Percentiles rank a stretch among this genome's conserved stretches.
These are phyloP conservation scores for Nothobranchius kuhntae DNA, from an alignment of 2,113 vertebrate genomes.

Conservation along the genomic window DNA sequence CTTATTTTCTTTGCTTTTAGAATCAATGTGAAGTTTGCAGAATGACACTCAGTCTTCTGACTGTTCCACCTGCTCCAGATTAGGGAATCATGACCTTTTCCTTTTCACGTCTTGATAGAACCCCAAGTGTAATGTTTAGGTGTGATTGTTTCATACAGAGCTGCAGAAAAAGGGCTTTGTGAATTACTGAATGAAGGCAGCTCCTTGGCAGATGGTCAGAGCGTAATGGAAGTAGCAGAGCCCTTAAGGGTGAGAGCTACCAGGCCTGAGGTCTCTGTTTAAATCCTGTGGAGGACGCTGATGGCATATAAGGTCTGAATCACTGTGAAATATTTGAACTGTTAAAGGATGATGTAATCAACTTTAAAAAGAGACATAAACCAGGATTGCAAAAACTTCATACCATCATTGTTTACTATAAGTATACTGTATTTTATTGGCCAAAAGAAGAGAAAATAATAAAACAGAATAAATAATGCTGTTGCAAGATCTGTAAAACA, in stretches of 20 bases:
- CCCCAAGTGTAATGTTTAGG: slow-evolving; percentile 58
- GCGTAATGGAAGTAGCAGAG: slow-evolving; percentile 35
- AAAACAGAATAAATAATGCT: neutral
- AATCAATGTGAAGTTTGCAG: slow-evolving; percentile 34
- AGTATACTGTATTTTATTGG: too few relatives aligned
- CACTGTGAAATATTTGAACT: slow-evolving; percentile 12
- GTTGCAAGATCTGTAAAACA: too few relatives aligned
- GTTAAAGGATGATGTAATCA: neutral
- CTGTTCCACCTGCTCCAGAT: slow-evolving; percentile 45
- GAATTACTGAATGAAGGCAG: slow-evolving; percentile 27
- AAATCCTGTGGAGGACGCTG: slow-evolving; percentile 32
- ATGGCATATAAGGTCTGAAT: slow-evolving; percentile 21
- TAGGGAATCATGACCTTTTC: slow-evolving; percentile 47
- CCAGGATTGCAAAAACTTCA: neutral
- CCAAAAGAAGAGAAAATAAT: neutral
- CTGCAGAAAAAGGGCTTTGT: slow-evolving; percentile 27
- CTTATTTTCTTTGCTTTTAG: slow-evolving; percentile 26
- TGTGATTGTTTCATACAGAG: slow-evolving; percentile 50
- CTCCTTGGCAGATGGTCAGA: slow-evolving; percentile 51
- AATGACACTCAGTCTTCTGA: slow-evolving; percentile 31
- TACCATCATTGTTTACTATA: neutral
- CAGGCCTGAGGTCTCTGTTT: slow-evolving; percentile 13
- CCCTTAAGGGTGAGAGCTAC: slow-evolving; percentile 41
- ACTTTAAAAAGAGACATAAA: neutral
- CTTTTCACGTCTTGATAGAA: slow-evolving; percentile 45